A percentile compares a stretch with the other conserved stretches of the same genome.
phyloP scores from a whole-genome alignment of 2,113 vertebrate genomes.

The Pardalotus punctatus region DNA sequence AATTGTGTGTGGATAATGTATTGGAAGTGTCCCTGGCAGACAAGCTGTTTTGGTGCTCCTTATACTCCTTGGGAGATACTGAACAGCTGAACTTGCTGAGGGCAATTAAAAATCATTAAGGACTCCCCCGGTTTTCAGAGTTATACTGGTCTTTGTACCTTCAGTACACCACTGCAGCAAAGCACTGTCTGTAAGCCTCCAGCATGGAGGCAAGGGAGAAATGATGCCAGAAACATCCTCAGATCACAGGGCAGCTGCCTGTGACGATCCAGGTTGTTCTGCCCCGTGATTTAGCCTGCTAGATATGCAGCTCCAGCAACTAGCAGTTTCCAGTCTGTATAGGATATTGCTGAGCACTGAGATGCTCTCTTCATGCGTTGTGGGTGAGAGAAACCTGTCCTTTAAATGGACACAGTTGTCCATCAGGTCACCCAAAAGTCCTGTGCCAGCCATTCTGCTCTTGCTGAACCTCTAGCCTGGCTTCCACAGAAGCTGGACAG shows the following conservation, averaged over 20 bases:
- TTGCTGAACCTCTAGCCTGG: not conserved
- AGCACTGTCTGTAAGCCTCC: not conserved
- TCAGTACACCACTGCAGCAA: not conserved
- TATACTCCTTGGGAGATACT: not conserved
- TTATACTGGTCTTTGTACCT: not conserved
- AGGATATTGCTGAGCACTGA: constrained; percentile 45
- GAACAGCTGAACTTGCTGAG: not conserved
- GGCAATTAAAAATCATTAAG: not conserved
- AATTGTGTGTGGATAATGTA: not conserved
- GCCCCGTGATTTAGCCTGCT: not conserved
- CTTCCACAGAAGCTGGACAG: not conserved
- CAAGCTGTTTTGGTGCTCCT: not conserved
- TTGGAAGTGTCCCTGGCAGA: not conserved
- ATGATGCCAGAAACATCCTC: not conserved
- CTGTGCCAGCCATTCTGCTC: not conserved
- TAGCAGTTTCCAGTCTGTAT: not conserved
- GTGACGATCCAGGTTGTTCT: constrained; percentile 1
- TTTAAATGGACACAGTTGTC: not conserved
- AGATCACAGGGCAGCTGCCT: not conserved
- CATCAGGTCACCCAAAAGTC: not conserved
- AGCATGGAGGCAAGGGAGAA: not conserved
- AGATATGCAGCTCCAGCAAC: constrained; percentile 29
- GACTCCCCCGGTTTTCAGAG: not conserved
- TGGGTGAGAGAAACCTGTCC: not conserved
- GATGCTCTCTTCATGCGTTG: not conserved